Percentiles rank a stretch among this genome's conserved stretches.
Conservation (phyloP, 2,797 vertebrate genomes). For the Austrolebias charrua region DNA sequence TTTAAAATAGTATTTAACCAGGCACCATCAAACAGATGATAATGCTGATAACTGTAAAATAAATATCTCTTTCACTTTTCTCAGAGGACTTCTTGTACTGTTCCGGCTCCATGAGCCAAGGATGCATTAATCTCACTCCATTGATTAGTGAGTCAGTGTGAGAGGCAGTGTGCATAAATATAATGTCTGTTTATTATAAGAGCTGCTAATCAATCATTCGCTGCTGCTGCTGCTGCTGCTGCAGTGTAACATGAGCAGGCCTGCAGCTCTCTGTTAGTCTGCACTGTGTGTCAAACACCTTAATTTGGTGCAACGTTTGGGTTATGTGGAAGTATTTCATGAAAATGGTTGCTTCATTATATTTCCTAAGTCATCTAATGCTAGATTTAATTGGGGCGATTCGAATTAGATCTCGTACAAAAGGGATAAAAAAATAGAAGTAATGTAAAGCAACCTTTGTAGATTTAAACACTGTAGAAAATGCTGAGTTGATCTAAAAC, state of each 20-base stretch:
- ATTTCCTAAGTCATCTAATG: too few relatives aligned
- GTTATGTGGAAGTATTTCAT: neutral
- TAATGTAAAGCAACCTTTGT: too few relatives aligned
- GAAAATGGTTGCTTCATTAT: neutral
- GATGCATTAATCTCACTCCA: constrained; percentile 48
- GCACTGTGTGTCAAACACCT: constrained; percentile 11
- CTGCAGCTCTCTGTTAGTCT: constrained; percentile 8
- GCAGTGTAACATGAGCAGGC: constrained; percentile 35
- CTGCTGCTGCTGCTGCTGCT: constrained; percentile 34
- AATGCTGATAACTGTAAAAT: constrained; percentile 15
- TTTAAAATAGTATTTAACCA: neutral
- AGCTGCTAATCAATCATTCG: constrained; percentile 48
- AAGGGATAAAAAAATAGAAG: too few relatives aligned
- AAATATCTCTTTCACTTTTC: constrained; percentile 26
- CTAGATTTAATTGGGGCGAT: neutral
- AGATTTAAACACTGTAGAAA: too few relatives aligned
- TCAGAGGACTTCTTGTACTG: constrained; percentile 36
- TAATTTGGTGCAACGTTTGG: neutral
- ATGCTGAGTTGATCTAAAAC: too few relatives aligned
- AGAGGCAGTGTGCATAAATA: constrained; percentile 37
- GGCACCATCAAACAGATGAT: too few relatives aligned
- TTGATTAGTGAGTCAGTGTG: constrained; percentile 39
- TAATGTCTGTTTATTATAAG: constrained; percentile 54
- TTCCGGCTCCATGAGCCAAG: constrained; percentile 40
- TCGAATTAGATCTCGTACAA: too few relatives aligned